phyloP scores from a whole-genome alignment of 1,140 invertebrate species.

The Ostrea denselamellosa region DNA sequence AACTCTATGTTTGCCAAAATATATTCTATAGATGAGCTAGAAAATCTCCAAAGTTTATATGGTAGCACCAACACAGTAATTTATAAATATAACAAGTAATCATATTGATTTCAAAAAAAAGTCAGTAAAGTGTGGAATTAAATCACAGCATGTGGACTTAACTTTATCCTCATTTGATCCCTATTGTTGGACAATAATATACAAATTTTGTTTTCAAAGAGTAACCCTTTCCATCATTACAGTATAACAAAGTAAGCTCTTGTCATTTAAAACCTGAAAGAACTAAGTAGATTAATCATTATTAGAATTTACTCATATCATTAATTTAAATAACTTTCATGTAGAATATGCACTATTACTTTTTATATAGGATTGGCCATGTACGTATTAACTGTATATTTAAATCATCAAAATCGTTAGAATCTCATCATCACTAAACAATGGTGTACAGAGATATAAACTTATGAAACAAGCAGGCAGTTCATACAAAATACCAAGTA shows the following conservation, averaged over 20 bases:
- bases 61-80: too few species aligned
- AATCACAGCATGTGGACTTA: neutral
- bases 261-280: neutral
- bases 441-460: too few species aligned
- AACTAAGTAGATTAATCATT: neutral
- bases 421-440: too few species aligned
- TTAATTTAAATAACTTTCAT: neutral
- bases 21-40: too few species aligned
- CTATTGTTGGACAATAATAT: neutral
- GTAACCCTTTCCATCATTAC: neutral
- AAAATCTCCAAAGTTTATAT: too few species aligned
- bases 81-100: too few species aligned
- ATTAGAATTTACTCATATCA: neutral
- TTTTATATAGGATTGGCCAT: neutral
- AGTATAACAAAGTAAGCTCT: neutral
- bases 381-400: neutral
- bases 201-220: neutral
- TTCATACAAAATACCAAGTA: too few species aligned
- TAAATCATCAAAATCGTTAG: too few species aligned
- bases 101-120: neutral
- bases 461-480: too few species aligned
- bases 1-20: too few species aligned
- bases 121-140: neutral
- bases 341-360: neutral
- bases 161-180: slow-evolving; percentile 1